phyloP scores from a whole-genome alignment of 2,113 vertebrate species.

The Lagopus muta region DNA sequence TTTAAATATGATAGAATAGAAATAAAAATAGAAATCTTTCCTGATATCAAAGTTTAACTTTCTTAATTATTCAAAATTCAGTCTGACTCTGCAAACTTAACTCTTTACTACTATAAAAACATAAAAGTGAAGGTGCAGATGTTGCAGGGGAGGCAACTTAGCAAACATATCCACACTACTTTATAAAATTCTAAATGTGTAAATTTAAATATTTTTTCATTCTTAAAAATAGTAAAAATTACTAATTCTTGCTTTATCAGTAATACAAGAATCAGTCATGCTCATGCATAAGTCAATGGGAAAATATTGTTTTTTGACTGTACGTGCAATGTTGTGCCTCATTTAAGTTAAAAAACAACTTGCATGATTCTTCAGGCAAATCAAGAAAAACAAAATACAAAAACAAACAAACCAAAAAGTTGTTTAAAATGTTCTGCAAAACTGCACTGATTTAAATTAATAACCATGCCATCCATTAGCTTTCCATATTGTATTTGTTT shows the following conservation, averaged over 20 bases:
- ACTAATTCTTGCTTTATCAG: not conserved
- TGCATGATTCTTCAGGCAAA: not conserved
- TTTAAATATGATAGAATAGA: not conserved
- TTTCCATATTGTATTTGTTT: not conserved
- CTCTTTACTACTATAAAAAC: not conserved
- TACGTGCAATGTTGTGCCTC: not conserved
- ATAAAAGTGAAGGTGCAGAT: not conserved
- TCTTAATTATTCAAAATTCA: not conserved
- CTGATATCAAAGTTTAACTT: not conserved
- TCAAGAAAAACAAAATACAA: not conserved
- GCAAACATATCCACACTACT: not conserved
- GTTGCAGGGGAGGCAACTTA: not conserved
- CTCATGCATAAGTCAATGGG: not conserved
- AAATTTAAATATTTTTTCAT: not conserved
- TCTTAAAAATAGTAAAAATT: not conserved
- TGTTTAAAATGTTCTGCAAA: not conserved
- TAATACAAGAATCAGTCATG: not conserved
- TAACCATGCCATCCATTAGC: not conserved
- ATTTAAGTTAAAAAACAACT: not conserved
- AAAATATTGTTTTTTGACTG: not conserved
- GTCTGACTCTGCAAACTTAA: fast-evolving
- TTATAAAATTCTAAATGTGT: not conserved
- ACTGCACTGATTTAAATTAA: not conserved
- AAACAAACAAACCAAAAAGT: not conserved
- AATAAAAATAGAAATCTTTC: not conserved